A percentile compares a stretch with the other conserved stretches of the same genome.
Evolutionary conservation across 2,113 vertebrate genomes (phyloP).

Genomic region (Pseudopodoces humilis): DNA sequence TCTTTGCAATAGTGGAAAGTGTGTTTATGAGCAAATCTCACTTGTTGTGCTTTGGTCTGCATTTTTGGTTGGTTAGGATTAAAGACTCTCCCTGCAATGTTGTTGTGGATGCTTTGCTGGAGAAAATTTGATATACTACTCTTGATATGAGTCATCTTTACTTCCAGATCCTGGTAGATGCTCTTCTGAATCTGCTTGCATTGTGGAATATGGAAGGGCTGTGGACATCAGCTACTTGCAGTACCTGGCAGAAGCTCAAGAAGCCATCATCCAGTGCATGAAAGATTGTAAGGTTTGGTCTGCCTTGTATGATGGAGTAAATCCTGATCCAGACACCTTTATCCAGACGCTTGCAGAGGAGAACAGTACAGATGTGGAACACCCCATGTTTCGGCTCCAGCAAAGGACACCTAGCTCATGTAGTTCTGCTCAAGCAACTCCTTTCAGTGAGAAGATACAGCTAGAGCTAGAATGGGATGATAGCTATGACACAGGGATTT

Average conservation of each 20-base stretch:
- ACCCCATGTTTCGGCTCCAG: slow-evolving; percentile 22
- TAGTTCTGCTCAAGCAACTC: slow-evolving; percentile 1
- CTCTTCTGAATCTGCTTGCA: slow-evolving; percentile 76
- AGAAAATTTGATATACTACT: not conserved
- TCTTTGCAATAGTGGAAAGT: not conserved
- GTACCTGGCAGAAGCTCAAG: slow-evolving; percentile 90
- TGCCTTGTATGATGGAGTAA: slow-evolving; percentile 88
- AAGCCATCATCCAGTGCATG: slow-evolving; percentile 82
- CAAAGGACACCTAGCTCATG: not conserved
- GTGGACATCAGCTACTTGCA: slow-evolving; percentile 95
- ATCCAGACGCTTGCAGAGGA: slow-evolving; percentile 78
- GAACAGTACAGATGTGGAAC: not conserved
- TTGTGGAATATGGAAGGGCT: slow-evolving; percentile 84
- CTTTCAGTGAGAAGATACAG: slow-evolving; percentile 67
- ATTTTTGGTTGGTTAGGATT: not conserved
- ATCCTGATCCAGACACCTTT: slow-evolving; percentile 84
- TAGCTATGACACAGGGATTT: slow-evolving; percentile 88
- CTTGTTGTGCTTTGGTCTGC: not conserved
- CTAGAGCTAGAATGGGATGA: slow-evolving; percentile 96
- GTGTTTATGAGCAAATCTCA: not conserved
- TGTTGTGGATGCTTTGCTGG: not conserved
- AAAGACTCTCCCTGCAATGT: not conserved
- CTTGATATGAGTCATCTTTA: not conserved
- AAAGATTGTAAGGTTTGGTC: slow-evolving; percentile 91
- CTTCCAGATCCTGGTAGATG: slow-evolving; percentile 62